These are phyloP conservation scores for Andrena hattorfiana DNA, from an alignment of 2,888 invertebrate species.

Conservation along the genomic window DNA sequence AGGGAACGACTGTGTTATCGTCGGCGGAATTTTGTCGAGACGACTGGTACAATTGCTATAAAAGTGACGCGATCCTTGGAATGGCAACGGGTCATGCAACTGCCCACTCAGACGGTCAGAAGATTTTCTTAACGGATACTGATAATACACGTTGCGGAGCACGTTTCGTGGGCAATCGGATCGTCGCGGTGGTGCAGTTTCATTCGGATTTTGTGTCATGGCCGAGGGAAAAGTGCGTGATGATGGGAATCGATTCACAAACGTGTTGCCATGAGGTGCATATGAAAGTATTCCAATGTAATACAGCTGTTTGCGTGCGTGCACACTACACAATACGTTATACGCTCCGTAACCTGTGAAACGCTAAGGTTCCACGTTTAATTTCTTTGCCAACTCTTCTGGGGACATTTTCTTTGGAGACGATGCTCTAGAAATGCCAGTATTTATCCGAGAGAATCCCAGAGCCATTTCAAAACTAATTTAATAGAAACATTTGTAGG, in stretches of 20 bases:
- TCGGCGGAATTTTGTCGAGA: not conserved
- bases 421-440: too few species aligned
- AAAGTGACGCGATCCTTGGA: not conserved
- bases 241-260: slow-evolving; percentile 59
- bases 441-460: too few species aligned
- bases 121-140: not conserved
- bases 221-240: slow-evolving; percentile 57
- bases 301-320: not conserved
- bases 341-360: not conserved
- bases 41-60: not conserved
- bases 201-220: slow-evolving; percentile 49
- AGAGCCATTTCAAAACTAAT: too few species aligned
- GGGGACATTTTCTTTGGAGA: too few species aligned
- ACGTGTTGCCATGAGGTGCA: slow-evolving; percentile 5
- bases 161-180: not conserved
- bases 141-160: not conserved
- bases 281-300: not conserved
- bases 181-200: not conserved
- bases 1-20: too few species aligned
- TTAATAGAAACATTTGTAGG: too few species aligned
- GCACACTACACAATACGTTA: not conserved
- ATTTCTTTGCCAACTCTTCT: not conserved
- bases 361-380: not conserved
- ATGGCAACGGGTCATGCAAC: not conserved
- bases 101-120: not conserved